Evolutionary conservation across 2,113 vertebrate genomes (phyloP).

Genomic region (Chaenogobius annularis): DNA sequence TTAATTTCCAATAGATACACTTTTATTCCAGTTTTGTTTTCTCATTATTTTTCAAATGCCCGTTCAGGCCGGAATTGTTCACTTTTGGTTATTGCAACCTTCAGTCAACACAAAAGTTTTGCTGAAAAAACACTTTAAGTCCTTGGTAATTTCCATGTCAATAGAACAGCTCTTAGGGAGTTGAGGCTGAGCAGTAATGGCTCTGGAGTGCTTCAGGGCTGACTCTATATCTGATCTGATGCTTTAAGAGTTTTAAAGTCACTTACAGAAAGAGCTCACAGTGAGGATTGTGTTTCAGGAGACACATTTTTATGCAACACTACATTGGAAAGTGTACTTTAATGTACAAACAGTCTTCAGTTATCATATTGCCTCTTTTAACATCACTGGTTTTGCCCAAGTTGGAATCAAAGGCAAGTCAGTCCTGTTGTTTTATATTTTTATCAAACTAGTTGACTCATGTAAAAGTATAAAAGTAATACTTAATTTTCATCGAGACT

Average conservation of each 20-base stretch:
- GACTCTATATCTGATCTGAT: slow-evolving; percentile 38
- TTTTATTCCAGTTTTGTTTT: not conserved
- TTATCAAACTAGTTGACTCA: no score
- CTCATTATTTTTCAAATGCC: not conserved
- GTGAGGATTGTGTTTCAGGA: slow-evolving; percentile 21
- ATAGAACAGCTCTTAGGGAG: slow-evolving; percentile 52
- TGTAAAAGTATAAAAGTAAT: no score
- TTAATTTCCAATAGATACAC: not conserved
- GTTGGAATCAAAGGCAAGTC: not conserved
- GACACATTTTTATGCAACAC: slow-evolving; percentile 3
- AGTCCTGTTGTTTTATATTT: no score
- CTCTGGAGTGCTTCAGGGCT: slow-evolving; percentile 47
- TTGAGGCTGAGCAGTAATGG: slow-evolving; percentile 45
- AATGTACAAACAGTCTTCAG: not conserved
- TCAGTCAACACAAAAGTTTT: slow-evolving; percentile 22
- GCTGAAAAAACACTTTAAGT: slow-evolving; percentile 25
- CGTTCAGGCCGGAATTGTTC: not conserved
- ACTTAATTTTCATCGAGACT: no score
- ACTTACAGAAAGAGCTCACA: slow-evolving; percentile 29
- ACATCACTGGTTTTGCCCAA: not conserved
- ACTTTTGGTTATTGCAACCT: slow-evolving; percentile 21
- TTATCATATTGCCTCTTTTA: not conserved
- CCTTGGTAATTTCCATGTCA: slow-evolving; percentile 61
- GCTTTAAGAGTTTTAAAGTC: slow-evolving; percentile 41
- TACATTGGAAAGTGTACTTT: not conserved